These are phyloP conservation scores for fruit fly (Drosophila melanogaster) DNA, from an alignment of 1,140 invertebrate genomes.

Conservation along the genomic window DNA sequence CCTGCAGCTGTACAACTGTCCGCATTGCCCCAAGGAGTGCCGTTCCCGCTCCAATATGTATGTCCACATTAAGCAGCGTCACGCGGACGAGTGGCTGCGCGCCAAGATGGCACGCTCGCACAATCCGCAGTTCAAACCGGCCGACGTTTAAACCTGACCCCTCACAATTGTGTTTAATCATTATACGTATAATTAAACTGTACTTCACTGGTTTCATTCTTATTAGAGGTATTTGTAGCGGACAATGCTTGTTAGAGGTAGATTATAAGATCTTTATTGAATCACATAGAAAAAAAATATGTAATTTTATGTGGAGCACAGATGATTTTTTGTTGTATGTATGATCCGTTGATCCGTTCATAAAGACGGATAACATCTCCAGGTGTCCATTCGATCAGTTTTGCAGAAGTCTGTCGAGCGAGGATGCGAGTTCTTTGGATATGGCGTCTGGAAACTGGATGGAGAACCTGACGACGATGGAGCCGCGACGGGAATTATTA, in stretches of 20 bases:
- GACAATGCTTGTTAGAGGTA: too few relatives aligned
- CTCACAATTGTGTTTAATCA: constrained; percentile 3
- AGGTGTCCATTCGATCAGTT: neutral
- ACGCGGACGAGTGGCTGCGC: constrained; percentile 73
- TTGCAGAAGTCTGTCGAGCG: neutral
- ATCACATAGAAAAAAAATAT: too few relatives aligned
- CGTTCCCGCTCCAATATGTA: constrained; percentile 83
- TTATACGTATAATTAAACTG: constrained; percentile 12
- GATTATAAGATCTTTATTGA: too few relatives aligned
- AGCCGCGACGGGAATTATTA: neutral
- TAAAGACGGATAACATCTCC: too few relatives aligned
- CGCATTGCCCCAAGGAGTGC: constrained; percentile 81
- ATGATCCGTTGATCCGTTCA: too few relatives aligned
- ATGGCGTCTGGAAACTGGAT: neutral
- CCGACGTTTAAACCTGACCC: constrained; percentile 3
- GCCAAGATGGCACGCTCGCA: constrained; percentile 79
- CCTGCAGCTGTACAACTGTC: constrained; percentile 78
- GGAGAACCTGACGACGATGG: neutral
- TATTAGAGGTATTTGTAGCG: neutral
- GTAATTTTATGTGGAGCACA: too few relatives aligned
- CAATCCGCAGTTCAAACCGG: constrained; percentile 73
- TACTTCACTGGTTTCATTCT: neutral
- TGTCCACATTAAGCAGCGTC: constrained; percentile 79
- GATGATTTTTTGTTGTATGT: too few relatives aligned
- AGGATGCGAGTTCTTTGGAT: neutral